Conservation (phyloP, 30 jellyfish, hydroid and myxozoan species). For the Clytia hemisphaerica region DNA sequence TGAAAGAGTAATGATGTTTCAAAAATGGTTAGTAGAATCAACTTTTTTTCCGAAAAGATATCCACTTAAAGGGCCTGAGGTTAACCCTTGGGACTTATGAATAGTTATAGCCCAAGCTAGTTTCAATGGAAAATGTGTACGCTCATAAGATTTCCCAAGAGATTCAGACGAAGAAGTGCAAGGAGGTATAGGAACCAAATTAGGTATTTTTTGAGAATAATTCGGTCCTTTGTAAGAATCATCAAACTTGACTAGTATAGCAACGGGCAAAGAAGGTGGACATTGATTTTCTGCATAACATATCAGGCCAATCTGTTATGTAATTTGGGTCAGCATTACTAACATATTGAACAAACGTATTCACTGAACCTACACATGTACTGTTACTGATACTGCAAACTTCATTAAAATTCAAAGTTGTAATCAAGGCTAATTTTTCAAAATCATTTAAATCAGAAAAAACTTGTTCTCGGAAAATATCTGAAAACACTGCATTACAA, state of each 20-base stretch:
- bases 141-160: neutral
- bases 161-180: neutral
- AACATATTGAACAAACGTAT: neutral
- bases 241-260: neutral
- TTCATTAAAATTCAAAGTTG: neutral
- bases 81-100: too few relatives aligned
- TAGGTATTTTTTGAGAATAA: neutral
- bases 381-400: neutral
- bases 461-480: neutral
- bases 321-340: too few relatives aligned
- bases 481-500: constrained; percentile 9
- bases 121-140: neutral
- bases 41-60: too few relatives aligned
- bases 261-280: neutral
- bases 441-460: neutral
- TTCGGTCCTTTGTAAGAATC: neutral
- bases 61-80: too few relatives aligned
- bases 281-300: neutral
- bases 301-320: too few relatives aligned
- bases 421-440: neutral
- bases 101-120: too few relatives aligned
- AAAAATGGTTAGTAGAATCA: too few relatives aligned
- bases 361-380: neutral
- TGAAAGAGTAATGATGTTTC: too few relatives aligned
- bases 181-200: neutral